A percentile compares a stretch with the other conserved stretches of the same genome.
These are phyloP conservation scores for Nyctereutes procyonoides DNA, from an alignment of 2,113 vertebrate genomes.

Conservation along the genomic window DNA sequence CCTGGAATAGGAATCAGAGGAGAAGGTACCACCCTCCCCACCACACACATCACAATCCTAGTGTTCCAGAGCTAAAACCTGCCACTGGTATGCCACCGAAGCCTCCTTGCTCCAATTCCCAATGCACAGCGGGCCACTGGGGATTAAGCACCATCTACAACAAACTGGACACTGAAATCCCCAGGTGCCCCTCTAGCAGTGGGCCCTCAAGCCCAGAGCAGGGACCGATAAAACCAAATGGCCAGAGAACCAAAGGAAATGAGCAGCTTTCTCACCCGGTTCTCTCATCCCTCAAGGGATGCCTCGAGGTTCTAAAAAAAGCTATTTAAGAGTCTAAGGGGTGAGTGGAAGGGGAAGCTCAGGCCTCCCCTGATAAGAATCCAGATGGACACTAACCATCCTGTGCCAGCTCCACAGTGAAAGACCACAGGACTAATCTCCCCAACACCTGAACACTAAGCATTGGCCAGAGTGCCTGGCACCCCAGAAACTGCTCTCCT, in stretches of 20 bases:
- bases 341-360: neutral
- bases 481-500: neutral
- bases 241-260: neutral
- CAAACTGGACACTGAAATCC: neutral
- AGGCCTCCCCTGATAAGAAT: neutral
- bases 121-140: too few species aligned
- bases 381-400: too few species aligned
- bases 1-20: too few species aligned
- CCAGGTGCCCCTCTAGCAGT: neutral
- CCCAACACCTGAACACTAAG: neutral
- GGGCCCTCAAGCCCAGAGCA: neutral
- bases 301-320: neutral
- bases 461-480: neutral
- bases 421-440: neutral
- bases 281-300: neutral
- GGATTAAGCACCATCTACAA: neutral
- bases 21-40: neutral
- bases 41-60: neutral
- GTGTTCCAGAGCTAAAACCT: neutral
- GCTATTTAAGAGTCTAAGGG: neutral
- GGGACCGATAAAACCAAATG: fast-evolving
- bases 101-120: neutral
- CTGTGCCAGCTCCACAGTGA: neutral
- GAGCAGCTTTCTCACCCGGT: neutral
- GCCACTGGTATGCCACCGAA: fast-evolving